Percentiles rank a stretch among this genome's conserved stretches.
Evolutionary conservation across 2,113 vertebrate species (phyloP).

Genomic region (Psittacus erithacus): DNA sequence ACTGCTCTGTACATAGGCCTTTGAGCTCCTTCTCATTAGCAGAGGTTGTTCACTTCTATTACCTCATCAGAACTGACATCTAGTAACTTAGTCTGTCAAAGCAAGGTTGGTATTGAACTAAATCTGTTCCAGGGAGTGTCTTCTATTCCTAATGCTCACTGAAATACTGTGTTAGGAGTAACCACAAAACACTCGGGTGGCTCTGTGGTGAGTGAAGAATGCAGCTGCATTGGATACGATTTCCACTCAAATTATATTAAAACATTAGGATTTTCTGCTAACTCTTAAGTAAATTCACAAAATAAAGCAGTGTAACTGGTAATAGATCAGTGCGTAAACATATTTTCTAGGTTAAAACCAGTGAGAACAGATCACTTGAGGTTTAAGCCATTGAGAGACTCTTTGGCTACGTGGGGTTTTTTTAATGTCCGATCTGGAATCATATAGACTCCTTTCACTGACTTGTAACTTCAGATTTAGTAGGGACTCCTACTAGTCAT

Average conservation of each 20-base stretch:
- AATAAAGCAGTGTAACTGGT: background rate
- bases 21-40: background rate
- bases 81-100: conserved; percentile 38
- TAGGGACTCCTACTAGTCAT: background rate
- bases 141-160: background rate
- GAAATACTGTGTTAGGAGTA: conserved; percentile 16
- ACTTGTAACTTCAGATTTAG: background rate
- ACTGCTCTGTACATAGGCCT: background rate
- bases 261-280: conserved; percentile 10
- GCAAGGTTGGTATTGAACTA: conserved; percentile 2
- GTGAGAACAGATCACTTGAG: conserved; percentile 12
- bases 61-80: background rate
- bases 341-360: conserved; percentile 34
- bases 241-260: conserved; percentile 22
- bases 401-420: background rate
- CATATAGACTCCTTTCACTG: background rate
- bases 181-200: background rate
- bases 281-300: conserved; percentile 17
- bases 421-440: background rate
- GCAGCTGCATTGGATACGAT: conserved; percentile 26
- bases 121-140: conserved; percentile 1
- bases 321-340: background rate
- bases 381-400: conserved; percentile 13
- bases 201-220: conserved; percentile 31
- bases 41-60: background rate